Evolutionary conservation across 1,140 invertebrate species (phyloP).

Genomic region (Brachionus paranguensis): DNA sequence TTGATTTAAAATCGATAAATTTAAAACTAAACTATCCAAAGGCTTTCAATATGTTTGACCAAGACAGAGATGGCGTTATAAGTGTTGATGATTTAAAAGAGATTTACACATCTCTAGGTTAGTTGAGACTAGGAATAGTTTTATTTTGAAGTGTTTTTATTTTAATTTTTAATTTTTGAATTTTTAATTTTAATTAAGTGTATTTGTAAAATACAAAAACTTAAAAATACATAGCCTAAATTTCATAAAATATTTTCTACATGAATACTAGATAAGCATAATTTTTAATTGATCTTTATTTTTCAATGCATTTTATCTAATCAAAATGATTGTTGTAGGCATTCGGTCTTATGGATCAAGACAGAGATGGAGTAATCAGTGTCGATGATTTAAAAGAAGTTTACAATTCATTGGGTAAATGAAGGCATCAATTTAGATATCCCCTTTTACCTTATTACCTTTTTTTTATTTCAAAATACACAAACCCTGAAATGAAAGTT

Average conservation of each 20-base stretch:
- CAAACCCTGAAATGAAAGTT: neutral
- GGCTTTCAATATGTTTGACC: constrained; percentile 42
- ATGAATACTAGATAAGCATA: neutral
- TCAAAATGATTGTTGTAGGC: constrained; percentile 82
- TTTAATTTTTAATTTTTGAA: neutral
- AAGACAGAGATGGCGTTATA: constrained; percentile 42
- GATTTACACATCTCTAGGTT: constrained; percentile 39
- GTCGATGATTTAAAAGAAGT: constrained; percentile 89
- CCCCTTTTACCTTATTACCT: neutral
- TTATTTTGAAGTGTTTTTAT: neutral
- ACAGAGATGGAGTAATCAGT: constrained; percentile 94
- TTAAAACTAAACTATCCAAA: neutral
- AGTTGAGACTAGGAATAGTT: neutral
- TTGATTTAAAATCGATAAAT: neutral
- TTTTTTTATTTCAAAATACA: neutral
- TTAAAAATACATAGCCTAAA: neutral
- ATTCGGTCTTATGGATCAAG: constrained; percentile 95
- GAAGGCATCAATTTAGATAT: neutral
- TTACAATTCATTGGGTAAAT: constrained; percentile 80
- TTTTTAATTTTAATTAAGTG: neutral
- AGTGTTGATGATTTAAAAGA: constrained; percentile 41
- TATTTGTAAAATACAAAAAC: neutral
- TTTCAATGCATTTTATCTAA: neutral
- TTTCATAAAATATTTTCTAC: no score
- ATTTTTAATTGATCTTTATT: neutral